Conservation (phyloP, 64 coral and sea anemone species). For the Pachyseris speciosa region DNA sequence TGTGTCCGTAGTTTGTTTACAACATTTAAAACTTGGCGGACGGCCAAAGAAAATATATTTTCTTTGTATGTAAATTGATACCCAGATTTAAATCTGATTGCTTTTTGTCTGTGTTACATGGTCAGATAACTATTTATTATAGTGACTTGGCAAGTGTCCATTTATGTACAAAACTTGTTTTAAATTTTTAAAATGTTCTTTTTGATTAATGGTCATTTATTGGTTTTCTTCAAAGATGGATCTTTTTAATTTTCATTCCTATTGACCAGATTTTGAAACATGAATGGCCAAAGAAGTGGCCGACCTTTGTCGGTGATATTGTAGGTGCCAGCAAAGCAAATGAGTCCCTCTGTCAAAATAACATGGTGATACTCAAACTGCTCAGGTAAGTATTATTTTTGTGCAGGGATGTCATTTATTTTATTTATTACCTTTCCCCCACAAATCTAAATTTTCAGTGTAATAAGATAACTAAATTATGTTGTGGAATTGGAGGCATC, state of each 20-base stretch:
- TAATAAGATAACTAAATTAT: no score
- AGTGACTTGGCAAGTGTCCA: neutral
- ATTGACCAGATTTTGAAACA: constrained; percentile 91
- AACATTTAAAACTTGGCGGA: neutral
- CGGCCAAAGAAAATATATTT: neutral
- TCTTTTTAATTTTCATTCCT: neutral
- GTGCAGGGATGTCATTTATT: no score
- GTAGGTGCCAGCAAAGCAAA: constrained; percentile 99
- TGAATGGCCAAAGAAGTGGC: constrained; percentile 99
- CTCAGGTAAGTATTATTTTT: constrained; percentile 70
- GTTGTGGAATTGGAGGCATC: no score
- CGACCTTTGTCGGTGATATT: constrained; percentile 94
- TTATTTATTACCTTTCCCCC: no score
- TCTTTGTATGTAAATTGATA: neutral
- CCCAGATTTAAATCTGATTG: neutral
- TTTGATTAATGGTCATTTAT: no score
- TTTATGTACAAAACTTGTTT: neutral
- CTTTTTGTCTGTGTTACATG: neutral
- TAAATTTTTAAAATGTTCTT: no score
- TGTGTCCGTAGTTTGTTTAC: neutral
- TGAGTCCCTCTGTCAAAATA: constrained; percentile 97
- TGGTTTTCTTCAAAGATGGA: neutral
- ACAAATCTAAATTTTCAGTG: no score
- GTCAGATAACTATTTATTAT: neutral
- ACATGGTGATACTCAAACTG: constrained; percentile 97